Percentiles rank a stretch among this genome's conserved stretches.
These are phyloP conservation scores for Poeciliopsis prolifica DNA, from an alignment of 2,113 vertebrate genomes.

Conservation along the genomic window DNA sequence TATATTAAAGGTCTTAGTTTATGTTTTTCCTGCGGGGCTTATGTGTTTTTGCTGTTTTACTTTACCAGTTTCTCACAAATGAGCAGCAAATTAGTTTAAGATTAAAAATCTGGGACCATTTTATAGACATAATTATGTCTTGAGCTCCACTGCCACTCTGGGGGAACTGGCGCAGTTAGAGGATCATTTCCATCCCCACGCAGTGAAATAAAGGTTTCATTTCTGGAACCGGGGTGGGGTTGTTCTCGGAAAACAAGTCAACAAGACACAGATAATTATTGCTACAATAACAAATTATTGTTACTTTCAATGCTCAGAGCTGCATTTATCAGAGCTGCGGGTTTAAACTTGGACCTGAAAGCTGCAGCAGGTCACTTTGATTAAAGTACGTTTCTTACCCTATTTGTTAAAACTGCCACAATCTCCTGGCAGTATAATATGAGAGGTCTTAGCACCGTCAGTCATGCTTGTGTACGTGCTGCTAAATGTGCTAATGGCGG, in stretches of 20 bases:
- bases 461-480: no score
- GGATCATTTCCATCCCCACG: constrained; percentile 30
- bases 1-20: constrained; percentile 28
- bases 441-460: no score
- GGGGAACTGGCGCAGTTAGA: constrained; percentile 38
- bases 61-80: constrained; percentile 52
- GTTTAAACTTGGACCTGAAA: neutral
- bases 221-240: neutral
- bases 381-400: no score
- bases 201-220: neutral
- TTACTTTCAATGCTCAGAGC: neutral
- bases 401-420: no score
- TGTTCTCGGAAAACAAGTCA: neutral
- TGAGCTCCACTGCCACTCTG: constrained; percentile 45
- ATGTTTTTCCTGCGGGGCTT: constrained; percentile 31
- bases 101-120: constrained; percentile 54
- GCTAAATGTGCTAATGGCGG: no score
- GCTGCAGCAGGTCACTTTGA: no score
- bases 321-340: neutral
- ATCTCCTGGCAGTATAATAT: no score
- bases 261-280: neutral
- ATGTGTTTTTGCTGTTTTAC: constrained; percentile 35
- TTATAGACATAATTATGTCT: constrained; percentile 62
- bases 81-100: constrained; percentile 52
- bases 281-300: no score